Evolutionary conservation across 2,113 vertebrate species (phyloP), one percentile per base, ranked within the genome.

Genomic region (Notothenia coriiceps): DNA sequence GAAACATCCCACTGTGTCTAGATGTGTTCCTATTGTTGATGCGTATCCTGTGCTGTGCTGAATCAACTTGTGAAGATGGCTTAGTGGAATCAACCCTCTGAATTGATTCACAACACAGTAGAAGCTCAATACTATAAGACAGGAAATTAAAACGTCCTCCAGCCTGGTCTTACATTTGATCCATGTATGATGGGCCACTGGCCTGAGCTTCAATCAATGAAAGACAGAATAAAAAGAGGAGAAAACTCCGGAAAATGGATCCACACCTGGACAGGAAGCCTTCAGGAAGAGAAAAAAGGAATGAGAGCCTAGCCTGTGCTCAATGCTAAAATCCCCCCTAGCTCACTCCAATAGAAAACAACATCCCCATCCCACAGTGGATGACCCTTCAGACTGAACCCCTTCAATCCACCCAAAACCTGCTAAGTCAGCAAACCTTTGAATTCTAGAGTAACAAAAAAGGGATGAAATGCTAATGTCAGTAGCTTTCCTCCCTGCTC

Each of bases 341-440:
- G 78, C 75, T 83, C 55, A 56, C 64, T 75, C 56, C 73, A 56
- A 75, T 15, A 54, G 74, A 85, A 85, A 74, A 85, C 66, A 86
- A 50, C 64, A 77, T 79, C 60, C 56, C n/a, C 47, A 72, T 80
- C 46, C 79, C 70, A 73, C 73, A 81, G 86, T 70, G 79, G 77
- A 87, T 70, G 82, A 80, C 83, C 86, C 82, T 85, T 79, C 67
- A 80, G 52, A 76, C 64, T 35, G 59, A 88, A 86, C 61, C 74
- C 54, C 60, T 71, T 83, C 77, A 78, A 84, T 89, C 86, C 82
- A 72, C 51, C 70, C 63, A 77, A 88, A 89, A 89, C 75, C 89
- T 86, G 69, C 76, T 84, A 90, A 86, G 88, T 92, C 92, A 91
- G 92, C 89, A 91, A 80, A 86, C 78, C 89, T 90, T 88, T 88